A percentile compares a stretch with the other conserved stretches of the same genome.
Conservation (phyloP, 2,113 vertebrate species). For the Rhombomys opimus region DNA sequence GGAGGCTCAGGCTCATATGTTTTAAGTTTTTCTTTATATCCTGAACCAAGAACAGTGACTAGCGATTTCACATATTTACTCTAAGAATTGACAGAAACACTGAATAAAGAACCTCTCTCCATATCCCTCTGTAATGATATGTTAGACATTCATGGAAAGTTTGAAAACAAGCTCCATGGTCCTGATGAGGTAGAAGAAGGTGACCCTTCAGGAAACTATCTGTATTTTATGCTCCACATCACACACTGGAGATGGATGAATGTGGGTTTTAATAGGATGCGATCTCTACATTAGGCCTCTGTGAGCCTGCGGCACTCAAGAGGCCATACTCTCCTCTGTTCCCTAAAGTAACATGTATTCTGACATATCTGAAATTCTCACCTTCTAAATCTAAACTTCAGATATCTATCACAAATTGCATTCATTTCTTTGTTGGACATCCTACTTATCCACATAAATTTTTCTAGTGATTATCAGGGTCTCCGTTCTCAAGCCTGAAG, state of each 20-base stretch:
- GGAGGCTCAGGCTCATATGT: not conserved
- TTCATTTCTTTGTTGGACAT: not conserved
- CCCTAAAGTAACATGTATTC: not conserved
- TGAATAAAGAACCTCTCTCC: not conserved
- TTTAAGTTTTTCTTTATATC: not conserved
- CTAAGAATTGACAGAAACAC: not conserved
- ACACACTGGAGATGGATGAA: not conserved
- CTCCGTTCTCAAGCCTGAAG: conserved; percentile 30
- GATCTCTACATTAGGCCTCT: not conserved
- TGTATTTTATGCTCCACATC: not conserved
- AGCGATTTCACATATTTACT: not conserved
- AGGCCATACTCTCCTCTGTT: not conserved
- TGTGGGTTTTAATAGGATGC: not conserved
- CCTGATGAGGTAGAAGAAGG: not conserved
- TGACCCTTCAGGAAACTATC: not conserved
- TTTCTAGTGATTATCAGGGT: not conserved
- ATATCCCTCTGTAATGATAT: not conserved
- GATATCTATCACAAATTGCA: not conserved
- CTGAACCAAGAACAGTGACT: not conserved
- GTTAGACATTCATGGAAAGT: not conserved
- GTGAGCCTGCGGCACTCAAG: not conserved
- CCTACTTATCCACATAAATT: not conserved
- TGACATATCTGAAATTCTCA: not conserved
- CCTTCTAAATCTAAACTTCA: not conserved
- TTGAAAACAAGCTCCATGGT: not conserved